These are phyloP conservation scores for Ladona fulva DNA, from an alignment of 1,140 invertebrate species.

Conservation along the genomic window DNA sequence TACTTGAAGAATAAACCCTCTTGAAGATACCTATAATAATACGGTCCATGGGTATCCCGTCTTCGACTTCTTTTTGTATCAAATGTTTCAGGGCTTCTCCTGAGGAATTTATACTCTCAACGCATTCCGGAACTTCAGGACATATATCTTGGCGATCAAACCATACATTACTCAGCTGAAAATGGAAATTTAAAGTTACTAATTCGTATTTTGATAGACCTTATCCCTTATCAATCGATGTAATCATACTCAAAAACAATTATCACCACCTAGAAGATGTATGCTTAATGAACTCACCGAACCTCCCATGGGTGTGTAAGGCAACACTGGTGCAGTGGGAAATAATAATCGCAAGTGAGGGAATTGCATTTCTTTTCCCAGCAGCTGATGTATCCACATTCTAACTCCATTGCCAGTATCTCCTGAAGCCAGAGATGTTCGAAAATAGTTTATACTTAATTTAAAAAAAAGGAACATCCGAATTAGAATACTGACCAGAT, in stretches of 20 bases:
- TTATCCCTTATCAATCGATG: background rate
- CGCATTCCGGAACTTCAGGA: slow-evolving; percentile 47
- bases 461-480: slow-evolving; percentile 16
- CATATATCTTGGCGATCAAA: slow-evolving; percentile 53
- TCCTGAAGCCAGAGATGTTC: slow-evolving; percentile 35
- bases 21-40: slow-evolving; percentile 50
- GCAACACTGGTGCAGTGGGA: slow-evolving; percentile 57
- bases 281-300: slow-evolving; percentile 35
- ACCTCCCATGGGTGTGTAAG: slow-evolving; percentile 53
- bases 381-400: slow-evolving; percentile 51
- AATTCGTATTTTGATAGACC: background rate
- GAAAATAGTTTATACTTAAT: slow-evolving; percentile 11
- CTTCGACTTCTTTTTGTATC: slow-evolving; percentile 50
- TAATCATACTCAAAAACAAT: no score
- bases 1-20: background rate
- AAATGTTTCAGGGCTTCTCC: slow-evolving; percentile 45
- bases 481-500: slow-evolving; percentile 39
- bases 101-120: slow-evolving; percentile 47
- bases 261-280: no score
- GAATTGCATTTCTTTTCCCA: slow-evolving; percentile 49
- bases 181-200: slow-evolving; percentile 23
- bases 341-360: slow-evolving; percentile 59
- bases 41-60: slow-evolving; percentile 50
- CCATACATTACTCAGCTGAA: slow-evolving; percentile 53
- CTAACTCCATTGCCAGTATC: slow-evolving; percentile 49